Evolutionary conservation across 2,888 invertebrate species (phyloP).

Genomic region (Diarsia mendica): DNA sequence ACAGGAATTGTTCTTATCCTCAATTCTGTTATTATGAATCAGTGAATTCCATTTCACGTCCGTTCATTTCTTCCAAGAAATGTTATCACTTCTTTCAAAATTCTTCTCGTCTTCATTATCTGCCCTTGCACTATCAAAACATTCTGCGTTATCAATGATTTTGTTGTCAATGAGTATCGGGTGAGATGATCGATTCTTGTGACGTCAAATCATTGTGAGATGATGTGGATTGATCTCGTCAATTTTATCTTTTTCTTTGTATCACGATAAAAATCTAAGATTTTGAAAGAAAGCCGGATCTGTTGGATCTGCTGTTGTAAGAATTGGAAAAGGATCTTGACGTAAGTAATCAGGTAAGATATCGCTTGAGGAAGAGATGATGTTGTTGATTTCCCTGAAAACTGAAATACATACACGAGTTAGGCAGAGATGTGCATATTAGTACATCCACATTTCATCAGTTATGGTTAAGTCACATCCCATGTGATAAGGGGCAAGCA

Average conservation of each 20-base stretch:
- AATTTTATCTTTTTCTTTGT: conserved; percentile 18
- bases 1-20: neutral
- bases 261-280: neutral
- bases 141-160: conserved; percentile 21
- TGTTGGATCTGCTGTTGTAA: neutral
- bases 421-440: too few species aligned
- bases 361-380: neutral
- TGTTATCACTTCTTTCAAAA: neutral
- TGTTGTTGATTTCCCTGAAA: neutral
- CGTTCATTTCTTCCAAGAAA: conserved; percentile 1
- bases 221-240: conserved; percentile 12
- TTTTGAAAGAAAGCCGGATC: neutral
- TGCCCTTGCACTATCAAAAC: conserved; percentile 32
- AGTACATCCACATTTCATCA: too few species aligned
- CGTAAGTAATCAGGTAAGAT: neutral
- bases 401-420: too few species aligned
- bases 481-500: too few species aligned
- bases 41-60: conserved; percentile 27
- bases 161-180: conserved; percentile 31
- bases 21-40: conserved; percentile 23
- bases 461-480: too few species aligned
- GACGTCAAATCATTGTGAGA: conserved; percentile 41
- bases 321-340: neutral
- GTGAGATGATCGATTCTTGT: conserved; percentile 46
- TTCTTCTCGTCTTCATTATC: conserved; percentile 21